These are phyloP conservation scores for Carassius carassius DNA, from an alignment of 2,113 vertebrate species.

Conservation along the genomic window DNA sequence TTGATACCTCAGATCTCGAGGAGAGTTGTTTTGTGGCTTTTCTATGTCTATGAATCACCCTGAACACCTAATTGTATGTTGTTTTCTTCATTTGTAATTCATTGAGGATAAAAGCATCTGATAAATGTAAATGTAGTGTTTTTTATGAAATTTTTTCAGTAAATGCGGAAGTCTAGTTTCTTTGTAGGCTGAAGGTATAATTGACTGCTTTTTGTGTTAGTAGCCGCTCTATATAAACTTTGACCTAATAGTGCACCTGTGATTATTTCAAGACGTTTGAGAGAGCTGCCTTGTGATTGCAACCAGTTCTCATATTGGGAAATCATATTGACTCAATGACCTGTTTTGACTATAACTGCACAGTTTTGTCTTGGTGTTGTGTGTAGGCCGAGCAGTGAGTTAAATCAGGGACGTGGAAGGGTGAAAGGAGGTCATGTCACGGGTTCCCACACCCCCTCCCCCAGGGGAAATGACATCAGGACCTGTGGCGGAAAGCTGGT, in stretches of 20 bases:
- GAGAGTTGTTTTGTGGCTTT: too few relatives aligned
- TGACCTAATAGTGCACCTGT: constrained; percentile 6
- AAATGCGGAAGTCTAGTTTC: background rate
- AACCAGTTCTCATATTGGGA: constrained; percentile 2
- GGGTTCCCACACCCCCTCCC: constrained; percentile 98
- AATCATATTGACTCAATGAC: background rate
- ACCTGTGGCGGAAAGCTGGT: constrained; percentile 99
- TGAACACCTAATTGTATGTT: background rate
- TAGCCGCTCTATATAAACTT: constrained; percentile 5
- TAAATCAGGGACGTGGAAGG: constrained; percentile 47
- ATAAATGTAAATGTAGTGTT: background rate
- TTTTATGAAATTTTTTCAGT: too few relatives aligned
- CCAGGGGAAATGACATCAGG: constrained; percentile 98
- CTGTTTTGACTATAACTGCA: background rate
- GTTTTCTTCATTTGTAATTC: background rate
- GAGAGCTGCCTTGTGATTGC: constrained; percentile 12
- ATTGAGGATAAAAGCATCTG: background rate
- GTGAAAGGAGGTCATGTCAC: constrained; percentile 93
- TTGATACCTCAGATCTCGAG: too few relatives aligned
- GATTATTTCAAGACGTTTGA: constrained; percentile 10
- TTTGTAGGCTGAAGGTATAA: background rate
- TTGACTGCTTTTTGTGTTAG: background rate
- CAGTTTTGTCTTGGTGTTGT: constrained; percentile 23
- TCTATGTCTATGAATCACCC: background rate
- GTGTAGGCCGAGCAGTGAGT: constrained; percentile 44